Evolutionary conservation across 2,113 vertebrate genomes (phyloP).

Genomic region (Phyllopteryx taeniolatus): DNA sequence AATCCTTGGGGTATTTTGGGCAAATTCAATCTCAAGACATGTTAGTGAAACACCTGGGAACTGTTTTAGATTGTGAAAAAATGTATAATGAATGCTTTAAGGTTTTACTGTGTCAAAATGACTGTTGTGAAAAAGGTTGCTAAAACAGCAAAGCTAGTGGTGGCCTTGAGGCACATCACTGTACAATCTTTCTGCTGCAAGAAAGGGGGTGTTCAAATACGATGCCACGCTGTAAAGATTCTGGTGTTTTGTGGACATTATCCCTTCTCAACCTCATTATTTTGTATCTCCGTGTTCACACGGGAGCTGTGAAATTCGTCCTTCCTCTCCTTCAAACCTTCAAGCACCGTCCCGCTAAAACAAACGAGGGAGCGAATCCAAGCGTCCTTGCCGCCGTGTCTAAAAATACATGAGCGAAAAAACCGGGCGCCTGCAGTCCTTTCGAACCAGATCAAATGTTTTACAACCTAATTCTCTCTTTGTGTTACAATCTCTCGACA

Average conservation of each 20-base stretch:
- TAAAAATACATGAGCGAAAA: conserved; percentile 5
- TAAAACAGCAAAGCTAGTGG: background rate
- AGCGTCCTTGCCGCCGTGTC: background rate
- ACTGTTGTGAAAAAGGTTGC: background rate
- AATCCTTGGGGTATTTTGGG: too few species aligned
- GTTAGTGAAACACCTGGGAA: too few species aligned
- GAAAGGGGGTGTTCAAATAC: background rate
- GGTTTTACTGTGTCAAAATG: background rate
- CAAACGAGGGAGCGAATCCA: background rate
- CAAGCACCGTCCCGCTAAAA: background rate
- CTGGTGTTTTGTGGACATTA: background rate
- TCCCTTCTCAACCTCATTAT: background rate
- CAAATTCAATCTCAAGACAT: too few species aligned
- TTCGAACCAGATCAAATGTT: background rate
- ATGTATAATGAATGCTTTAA: too few species aligned
- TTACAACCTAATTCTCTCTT: conserved; percentile 1
- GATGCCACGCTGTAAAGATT: too few species aligned
- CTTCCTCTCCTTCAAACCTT: background rate
- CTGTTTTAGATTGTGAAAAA: too few species aligned
- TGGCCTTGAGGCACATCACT: too few species aligned
- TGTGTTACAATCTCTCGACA: conserved; percentile 8
- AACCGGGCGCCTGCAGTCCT: background rate
- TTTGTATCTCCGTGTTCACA: background rate
- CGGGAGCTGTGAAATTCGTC: background rate
- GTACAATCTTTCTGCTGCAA: background rate